A percentile compares a stretch with the other conserved stretches of the same genome.
Evolutionary conservation across 2,888 invertebrate species (phyloP).

Genomic region (Tryphoninae sp.): DNA sequence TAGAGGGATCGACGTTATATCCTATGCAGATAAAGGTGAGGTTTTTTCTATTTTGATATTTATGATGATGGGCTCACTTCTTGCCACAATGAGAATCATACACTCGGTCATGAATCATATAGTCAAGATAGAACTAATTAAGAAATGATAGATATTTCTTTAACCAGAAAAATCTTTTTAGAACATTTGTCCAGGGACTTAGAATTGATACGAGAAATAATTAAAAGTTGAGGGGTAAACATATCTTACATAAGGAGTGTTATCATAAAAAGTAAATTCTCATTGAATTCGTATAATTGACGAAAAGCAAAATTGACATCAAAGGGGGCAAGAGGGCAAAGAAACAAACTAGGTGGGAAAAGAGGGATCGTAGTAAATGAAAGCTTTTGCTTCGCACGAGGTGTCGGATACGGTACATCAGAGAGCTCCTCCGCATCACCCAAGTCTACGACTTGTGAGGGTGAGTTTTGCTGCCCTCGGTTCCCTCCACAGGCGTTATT

Average conservation of each 20-base stretch:
- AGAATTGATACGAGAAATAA: not conserved
- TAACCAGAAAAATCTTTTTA: too few species aligned
- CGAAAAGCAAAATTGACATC: conserved; percentile 25
- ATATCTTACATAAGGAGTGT: not conserved
- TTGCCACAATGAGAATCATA: too few species aligned
- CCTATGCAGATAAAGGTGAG: too few species aligned
- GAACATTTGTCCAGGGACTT: not conserved
- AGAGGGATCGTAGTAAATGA: conserved; percentile 39
- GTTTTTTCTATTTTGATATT: too few species aligned
- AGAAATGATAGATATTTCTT: too few species aligned
- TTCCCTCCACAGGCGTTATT: conserved; percentile 49
- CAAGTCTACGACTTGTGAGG: conserved; percentile 29
- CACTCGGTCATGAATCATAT: too few species aligned
- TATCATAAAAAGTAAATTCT: conserved; percentile 36
- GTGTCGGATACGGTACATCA: conserved; percentile 40
- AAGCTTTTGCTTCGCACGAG: conserved; percentile 60
- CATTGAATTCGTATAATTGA: conserved; percentile 41
- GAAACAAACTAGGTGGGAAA: not conserved
- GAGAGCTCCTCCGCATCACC: conserved; percentile 10
- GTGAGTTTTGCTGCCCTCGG: conserved; percentile 33
- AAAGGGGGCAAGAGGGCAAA: conserved; percentile 13
- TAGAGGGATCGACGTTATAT: too few species aligned
- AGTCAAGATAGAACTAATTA: too few species aligned
- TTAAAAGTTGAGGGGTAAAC: not conserved
- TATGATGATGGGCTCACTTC: too few species aligned